Percentiles rank a stretch among this genome's conserved stretches.
phyloP scores from a whole-genome alignment of 2,797 vertebrate species.

The Catostomus latipinnis region DNA sequence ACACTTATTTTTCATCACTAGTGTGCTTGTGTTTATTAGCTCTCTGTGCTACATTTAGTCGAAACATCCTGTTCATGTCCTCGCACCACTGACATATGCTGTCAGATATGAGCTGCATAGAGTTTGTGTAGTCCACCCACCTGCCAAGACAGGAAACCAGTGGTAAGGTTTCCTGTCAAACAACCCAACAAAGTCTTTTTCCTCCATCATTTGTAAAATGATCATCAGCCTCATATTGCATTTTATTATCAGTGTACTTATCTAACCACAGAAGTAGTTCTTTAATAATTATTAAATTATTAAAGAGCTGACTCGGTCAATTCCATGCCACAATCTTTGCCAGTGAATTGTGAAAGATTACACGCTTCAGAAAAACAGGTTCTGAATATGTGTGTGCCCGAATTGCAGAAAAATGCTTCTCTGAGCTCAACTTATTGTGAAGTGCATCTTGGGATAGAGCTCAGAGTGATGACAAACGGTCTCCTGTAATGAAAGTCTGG shows the following conservation, averaged over 20 bases:
- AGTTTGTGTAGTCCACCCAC: background rate
- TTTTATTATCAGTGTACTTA: background rate
- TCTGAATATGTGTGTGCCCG: background rate
- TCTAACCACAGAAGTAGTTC: constrained; percentile 6
- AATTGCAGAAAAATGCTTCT: background rate
- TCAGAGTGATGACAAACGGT: background rate
- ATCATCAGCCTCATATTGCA: background rate
- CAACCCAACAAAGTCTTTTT: background rate
- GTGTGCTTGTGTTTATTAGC: background rate
- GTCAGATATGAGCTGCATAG: background rate
- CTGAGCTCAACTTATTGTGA: background rate
- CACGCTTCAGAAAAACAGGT: background rate
- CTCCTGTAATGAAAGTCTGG: background rate
- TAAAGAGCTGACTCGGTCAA: background rate
- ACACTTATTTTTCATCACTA: background rate
- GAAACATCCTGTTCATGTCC: constrained; percentile 9
- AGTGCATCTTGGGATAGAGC: background rate
- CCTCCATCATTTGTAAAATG: constrained; percentile 1
- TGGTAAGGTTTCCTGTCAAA: constrained; percentile 22
- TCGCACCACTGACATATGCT: background rate
- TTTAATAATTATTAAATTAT: too few species aligned
- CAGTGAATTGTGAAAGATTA: background rate
- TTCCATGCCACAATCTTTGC: background rate
- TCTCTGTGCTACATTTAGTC: background rate
- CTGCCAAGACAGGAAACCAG: constrained; percentile 8